Base-by-base conservation (phyloP, 2,797 vertebrate species). In the Valencia hispanica region DNA sequence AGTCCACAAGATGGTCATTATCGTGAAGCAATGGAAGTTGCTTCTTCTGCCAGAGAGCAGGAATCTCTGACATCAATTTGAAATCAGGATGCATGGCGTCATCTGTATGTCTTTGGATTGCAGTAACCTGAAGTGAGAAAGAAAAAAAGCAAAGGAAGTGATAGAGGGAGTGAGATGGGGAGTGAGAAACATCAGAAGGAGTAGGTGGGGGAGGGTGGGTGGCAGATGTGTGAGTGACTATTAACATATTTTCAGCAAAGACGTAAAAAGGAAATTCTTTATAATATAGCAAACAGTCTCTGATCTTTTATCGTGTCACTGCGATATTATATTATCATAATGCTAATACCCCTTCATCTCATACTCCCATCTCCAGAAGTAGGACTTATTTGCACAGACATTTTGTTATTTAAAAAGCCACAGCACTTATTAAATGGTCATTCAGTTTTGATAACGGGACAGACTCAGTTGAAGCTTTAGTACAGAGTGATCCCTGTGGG, bases 281-380 rank as follows among this genome's bases (percentile, higher is more conserved):
- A 91, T 90, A 91, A 85, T 89, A 90, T 87, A 86, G 88, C 88
- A 87, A 85, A 84, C 85, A 91, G 88, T 84, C 79, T 90, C 70
- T 90, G 80, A 86, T 89, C 87, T 87, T 83, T 86, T 80, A 84
- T 88, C 74, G 0, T 86, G 85, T 89, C 89, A 43, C 73, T 88
- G 77, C 82, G 69, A 59, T 63, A n/a, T 61, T 75, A 20, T 70
- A 82, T 87, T 81, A 87, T 80, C 50, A 81, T 83, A 84, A 85
- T 65, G 77, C 57, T 50, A 79, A 11, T 45, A 71, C 70, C 80
- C 82, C 71, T 41, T 73, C 50, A 80, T 74, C 32, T 45, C 66
- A 70, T 50, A 53, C 8, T 70, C 45, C 41, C 2, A 1, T 53
- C 79, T 70, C 69, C 43, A 39, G 25, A 73, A 78, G 70, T 6